Conservation (phyloP, 2,888 invertebrate species). For the Drosophila macrospina region DNA sequence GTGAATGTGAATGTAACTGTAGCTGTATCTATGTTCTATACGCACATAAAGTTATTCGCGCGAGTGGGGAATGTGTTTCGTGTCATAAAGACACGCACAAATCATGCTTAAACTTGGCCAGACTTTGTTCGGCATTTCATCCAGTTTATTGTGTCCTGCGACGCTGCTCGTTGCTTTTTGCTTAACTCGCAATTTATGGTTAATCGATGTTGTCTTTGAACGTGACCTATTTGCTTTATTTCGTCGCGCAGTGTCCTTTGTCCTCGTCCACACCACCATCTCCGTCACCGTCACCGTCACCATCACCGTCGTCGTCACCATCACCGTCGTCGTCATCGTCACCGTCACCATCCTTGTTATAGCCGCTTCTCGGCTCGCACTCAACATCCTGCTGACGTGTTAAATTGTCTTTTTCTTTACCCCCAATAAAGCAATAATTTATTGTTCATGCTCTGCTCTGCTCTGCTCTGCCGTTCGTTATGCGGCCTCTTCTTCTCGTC, state of each 20-base stretch:
- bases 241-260: conserved; percentile 52
- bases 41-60: conserved; percentile 60
- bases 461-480: conserved; percentile 73
- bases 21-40: conserved; percentile 20
- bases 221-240: conserved; percentile 83
- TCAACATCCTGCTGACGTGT: conserved; percentile 79
- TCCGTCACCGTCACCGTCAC: not conserved
- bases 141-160: conserved; percentile 32
- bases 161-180: conserved; percentile 70
- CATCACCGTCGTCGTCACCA: too few relatives aligned
- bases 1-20: conserved; percentile 20
- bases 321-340: too few relatives aligned
- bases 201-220: conserved; percentile 82
- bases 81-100: conserved; percentile 82
- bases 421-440: conserved; percentile 80
- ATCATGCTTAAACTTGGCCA: conserved; percentile 75
- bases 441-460: conserved; percentile 80
- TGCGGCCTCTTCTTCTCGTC: conserved; percentile 7
- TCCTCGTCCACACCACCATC: conserved; percentile 36
- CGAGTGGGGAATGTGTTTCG: conserved; percentile 62
- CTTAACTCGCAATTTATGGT: conserved; percentile 83
- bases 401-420: conserved; percentile 82
- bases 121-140: conserved; percentile 26
- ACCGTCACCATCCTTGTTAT: too few relatives aligned
- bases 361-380: conserved; percentile 52